A percentile compares a stretch with the other conserved stretches of the same genome.
Evolutionary conservation across 2,113 vertebrate genomes (phyloP).

Genomic region (Ochotona princeps): DNA sequence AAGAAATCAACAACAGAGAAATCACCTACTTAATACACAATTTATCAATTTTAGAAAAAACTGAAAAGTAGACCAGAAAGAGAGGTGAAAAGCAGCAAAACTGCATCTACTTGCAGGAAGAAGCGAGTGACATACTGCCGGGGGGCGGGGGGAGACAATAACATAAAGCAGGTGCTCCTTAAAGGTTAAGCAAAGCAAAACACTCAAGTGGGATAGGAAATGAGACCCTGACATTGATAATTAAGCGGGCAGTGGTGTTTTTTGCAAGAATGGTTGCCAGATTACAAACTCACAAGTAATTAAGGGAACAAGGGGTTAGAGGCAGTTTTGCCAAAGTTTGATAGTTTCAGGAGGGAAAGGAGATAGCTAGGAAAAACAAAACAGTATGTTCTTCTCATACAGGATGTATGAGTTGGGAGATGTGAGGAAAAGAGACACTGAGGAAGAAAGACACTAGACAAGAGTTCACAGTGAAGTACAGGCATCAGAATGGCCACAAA

Average conservation of each 20-base stretch:
- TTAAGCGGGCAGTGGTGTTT: constrained; percentile 24
- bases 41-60: constrained; percentile 12
- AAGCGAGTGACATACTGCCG: neutral
- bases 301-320: constrained; percentile 22
- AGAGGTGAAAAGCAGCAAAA: neutral
- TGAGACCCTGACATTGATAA: neutral
- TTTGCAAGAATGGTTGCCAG: constrained; percentile 6
- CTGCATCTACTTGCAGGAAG: constrained; percentile 17
- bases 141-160: neutral
- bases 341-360: neutral
- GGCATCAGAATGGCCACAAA: constrained; percentile 6
- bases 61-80: neutral
- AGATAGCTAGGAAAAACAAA: neutral
- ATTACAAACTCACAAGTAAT: constrained; percentile 38
- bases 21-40: constrained; percentile 6
- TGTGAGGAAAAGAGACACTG: neutral
- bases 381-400: neutral
- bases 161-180: neutral
- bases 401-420: neutral
- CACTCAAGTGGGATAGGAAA: constrained; percentile 25
- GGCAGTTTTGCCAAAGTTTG: neutral
- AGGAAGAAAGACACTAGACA: neutral
- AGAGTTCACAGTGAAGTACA: neutral
- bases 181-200: constrained; percentile 37
- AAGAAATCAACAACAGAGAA: constrained; percentile 44